Base-by-base conservation (phyloP, 1,140 invertebrate species). In the Stegodyphus dumicola region DNA sequence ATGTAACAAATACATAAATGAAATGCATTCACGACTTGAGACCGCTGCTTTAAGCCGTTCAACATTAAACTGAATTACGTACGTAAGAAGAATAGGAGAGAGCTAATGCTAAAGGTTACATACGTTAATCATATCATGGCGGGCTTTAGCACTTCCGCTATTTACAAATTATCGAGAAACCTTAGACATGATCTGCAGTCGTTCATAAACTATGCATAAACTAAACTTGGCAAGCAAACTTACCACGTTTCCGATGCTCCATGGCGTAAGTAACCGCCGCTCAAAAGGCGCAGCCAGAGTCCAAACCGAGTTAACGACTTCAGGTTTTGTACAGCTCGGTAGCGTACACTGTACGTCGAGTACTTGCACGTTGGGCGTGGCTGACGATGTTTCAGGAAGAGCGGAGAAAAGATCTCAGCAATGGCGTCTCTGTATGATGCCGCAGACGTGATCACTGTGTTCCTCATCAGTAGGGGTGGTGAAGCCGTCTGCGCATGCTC, bases 381-480 rank as follows among this genome's bases (percentile, higher is more conserved):
- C 11, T 15, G 51, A 7, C 9, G 18, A 15, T 56, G 52, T 54
- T 33, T 15, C 7, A 13, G 5, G 64, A 51, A 18, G n/a, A 48
- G 17, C 51, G 66, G 48, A 15, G 54, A 51, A 51, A 18, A 9
- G 5, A 15, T 48, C 73, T 85, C 74, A 76, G 74, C 64, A 85
- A 85, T 85, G 81, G 81, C 81, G 81, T 69, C 65, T 67, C 81
- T 70, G 15, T 69, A n/a, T 66, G 73, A 69, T 56, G 65, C 79
- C 33, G 79, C 69, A 60, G 74, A 85, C 73, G 74, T 85, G 65
- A 85, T 85, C 71, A 75, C 33, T 60, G 18, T 15, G 74, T 85
- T 85, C 81, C 81, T 85, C 81, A 85, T 76, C 81, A 77, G 18
- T 73, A 70, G 53, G 81, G 74, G 81, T 75, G 80, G 80, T 49